A percentile compares a stretch with the other conserved stretches of the same genome.
phyloP scores from a whole-genome alignment of 2,113 vertebrate genomes.

The Falcunculus frontatus region DNA sequence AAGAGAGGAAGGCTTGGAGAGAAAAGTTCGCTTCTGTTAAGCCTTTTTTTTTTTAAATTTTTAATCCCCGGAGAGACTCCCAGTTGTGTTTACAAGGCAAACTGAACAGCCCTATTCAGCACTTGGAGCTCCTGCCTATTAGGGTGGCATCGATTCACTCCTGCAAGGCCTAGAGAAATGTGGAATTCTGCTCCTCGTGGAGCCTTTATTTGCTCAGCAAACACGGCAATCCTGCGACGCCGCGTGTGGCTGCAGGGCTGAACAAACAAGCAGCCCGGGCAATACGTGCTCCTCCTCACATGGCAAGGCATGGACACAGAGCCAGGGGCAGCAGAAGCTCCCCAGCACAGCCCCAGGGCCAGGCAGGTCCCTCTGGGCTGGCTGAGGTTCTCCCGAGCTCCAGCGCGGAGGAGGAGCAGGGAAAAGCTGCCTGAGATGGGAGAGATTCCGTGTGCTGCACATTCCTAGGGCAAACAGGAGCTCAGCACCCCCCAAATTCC shows the following conservation, averaged over 20 bases:
- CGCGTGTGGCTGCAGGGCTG: not conserved
- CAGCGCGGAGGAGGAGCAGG: not conserved
- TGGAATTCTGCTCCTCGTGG: not conserved
- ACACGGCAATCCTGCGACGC: not conserved
- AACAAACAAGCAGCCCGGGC: not conserved
- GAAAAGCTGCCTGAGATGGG: not conserved
- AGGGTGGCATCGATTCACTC: not conserved
- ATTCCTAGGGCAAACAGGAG: not conserved
- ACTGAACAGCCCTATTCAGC: slow-evolving; percentile 15
- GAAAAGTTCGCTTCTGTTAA: not conserved
- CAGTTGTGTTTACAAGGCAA: not conserved
- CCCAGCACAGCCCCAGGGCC: not conserved
- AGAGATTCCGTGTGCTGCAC: fast-evolving
- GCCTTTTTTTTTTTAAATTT: not conserved
- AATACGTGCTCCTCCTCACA: not conserved
- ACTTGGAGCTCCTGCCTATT: not conserved
- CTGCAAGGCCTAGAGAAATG: not conserved
- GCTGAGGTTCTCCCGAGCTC: not conserved
- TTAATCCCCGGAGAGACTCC: not conserved
- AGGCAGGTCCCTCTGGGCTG: fast-evolving
- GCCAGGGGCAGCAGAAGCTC: not conserved
- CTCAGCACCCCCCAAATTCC: not conserved
- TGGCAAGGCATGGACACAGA: fast-evolving
- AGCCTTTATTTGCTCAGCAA: slow-evolving; percentile 26
- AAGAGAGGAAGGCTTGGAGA: not conserved